Evolutionary conservation across 2,888 invertebrate genomes (phyloP).

Genomic region (Drosophila anceps): DNA sequence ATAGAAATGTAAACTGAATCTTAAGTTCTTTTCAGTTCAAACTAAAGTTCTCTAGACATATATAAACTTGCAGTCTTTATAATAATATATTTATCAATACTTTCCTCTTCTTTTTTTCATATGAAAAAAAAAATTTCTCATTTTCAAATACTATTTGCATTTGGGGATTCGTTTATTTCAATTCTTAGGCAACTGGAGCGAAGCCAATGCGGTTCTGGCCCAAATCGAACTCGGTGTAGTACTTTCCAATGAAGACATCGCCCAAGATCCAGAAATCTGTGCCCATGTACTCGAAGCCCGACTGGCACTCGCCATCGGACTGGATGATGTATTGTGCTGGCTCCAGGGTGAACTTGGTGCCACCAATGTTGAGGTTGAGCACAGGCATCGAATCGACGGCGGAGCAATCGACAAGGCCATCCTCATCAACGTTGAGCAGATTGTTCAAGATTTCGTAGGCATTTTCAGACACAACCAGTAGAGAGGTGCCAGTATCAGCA

Average conservation of each 20-base stretch:
- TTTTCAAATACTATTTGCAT: background rate
- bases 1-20: background rate
- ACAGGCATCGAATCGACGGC: constrained; percentile 91
- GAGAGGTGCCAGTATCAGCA: constrained; percentile 97
- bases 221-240: constrained; percentile 97
- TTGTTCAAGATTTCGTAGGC: constrained; percentile 42
- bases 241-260: constrained; percentile 97
- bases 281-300: constrained; percentile 96
- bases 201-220: constrained; percentile 94
- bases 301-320: constrained; percentile 91
- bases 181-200: constrained; percentile 87
- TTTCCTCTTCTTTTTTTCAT: too few relatives aligned
- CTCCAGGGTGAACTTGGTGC: constrained; percentile 90
- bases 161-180: constrained; percentile 35
- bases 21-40: background rate
- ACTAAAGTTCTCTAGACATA: background rate
- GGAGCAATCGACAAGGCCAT: constrained; percentile 89
- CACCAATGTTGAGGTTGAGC: constrained; percentile 91
- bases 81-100: background rate
- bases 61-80: background rate
- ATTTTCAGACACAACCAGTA: constrained; percentile 89
- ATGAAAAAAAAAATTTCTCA: background rate
- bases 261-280: constrained; percentile 96
- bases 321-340: constrained; percentile 91
- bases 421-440: constrained; percentile 33